Evolutionary conservation across 2,888 invertebrate genomes (phyloP), one percentile per base, ranked within the genome.

Genomic region (Alviniconcha strummeri): DNA sequence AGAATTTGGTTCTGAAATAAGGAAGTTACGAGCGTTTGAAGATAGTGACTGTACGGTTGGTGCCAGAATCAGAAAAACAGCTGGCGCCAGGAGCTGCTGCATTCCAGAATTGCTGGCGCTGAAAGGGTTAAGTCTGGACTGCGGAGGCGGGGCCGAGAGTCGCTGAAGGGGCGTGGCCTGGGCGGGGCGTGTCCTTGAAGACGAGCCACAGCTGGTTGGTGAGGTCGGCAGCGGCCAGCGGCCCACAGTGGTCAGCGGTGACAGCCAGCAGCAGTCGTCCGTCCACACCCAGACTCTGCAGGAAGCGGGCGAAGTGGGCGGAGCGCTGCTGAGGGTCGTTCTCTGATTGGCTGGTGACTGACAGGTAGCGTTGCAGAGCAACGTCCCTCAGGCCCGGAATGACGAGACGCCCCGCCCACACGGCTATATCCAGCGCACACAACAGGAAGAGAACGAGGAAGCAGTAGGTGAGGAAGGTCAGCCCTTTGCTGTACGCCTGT

Each of bases 251-350:
- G 54, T 81, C 74, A 5, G 75, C 75, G 5, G 60, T 52, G 75
- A 81, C 17, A 0, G 81, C 81, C 60, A 81, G 75, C 81, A 81
- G 17, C 81, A 75, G 75, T 4, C 81, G 75, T 8, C 81, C 81
- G 54, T 81, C 81, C 11, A 54, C 8, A 9, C 81, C 75, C 81
- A 81, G 64, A 13, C 17, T 13, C 60, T 81, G 52, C 57, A n/a
- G 4, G 74, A 81, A 75, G 36, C 36, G 36, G 36, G 36, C 36
- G 3, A 36, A 36, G 15, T 19, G 69, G 72, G 6, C 74, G 19
- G 19, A 13, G 56, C 52, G 57, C 36, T 52, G 56, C 15, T 19
- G 36, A 15, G 52, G 13, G 15, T 67, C 69, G 4, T 17, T 19
- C 13, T 55, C 69, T 55, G 67, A 69, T 17, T 75, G 81, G 74